Conservation (phyloP, 2,888 invertebrate species). For the Drosophila meridiana region DNA sequence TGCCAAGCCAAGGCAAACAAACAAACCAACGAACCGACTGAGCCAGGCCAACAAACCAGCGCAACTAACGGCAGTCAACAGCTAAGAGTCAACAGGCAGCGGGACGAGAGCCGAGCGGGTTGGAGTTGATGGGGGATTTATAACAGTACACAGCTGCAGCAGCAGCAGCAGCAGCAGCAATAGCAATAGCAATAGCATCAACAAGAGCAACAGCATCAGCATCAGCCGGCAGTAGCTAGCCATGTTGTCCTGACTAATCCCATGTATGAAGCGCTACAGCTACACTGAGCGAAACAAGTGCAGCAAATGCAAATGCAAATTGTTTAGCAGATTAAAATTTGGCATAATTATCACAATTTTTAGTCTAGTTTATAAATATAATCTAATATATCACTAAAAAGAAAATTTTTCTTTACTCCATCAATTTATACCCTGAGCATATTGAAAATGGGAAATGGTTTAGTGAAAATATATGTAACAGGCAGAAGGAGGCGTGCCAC, state of each 20-base stretch:
- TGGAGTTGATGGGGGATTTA: constrained; percentile 63
- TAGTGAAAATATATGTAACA: too few species aligned
- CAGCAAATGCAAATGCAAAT: not conserved
- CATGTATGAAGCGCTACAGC: constrained; percentile 51
- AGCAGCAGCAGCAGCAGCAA: constrained; percentile 43
- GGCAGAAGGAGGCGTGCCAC: too few species aligned
- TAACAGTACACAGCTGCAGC: constrained; percentile 71
- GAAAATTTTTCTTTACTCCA: too few species aligned
- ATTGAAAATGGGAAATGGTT: too few species aligned
- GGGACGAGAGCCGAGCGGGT: not conserved
- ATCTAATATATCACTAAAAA: not conserved
- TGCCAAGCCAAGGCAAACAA: constrained; percentile 73
- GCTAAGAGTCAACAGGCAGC: constrained; percentile 71
- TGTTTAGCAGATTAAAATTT: not conserved
- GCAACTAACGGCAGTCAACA: constrained; percentile 75
- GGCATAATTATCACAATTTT: too few species aligned
- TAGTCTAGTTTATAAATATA: not conserved
- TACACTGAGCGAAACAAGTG: constrained; percentile 32
- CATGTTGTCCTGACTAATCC: constrained; percentile 72
- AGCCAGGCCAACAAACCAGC: constrained; percentile 60
- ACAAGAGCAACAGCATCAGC: constrained; percentile 30
- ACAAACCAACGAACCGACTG: constrained; percentile 41
- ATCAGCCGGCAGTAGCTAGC: constrained; percentile 47
- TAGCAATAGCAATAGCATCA: constrained; percentile 29
- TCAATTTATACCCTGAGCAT: too few species aligned